Conservation (phyloP, 2,888 invertebrate species). For the Drosophila prolongata region DNA sequence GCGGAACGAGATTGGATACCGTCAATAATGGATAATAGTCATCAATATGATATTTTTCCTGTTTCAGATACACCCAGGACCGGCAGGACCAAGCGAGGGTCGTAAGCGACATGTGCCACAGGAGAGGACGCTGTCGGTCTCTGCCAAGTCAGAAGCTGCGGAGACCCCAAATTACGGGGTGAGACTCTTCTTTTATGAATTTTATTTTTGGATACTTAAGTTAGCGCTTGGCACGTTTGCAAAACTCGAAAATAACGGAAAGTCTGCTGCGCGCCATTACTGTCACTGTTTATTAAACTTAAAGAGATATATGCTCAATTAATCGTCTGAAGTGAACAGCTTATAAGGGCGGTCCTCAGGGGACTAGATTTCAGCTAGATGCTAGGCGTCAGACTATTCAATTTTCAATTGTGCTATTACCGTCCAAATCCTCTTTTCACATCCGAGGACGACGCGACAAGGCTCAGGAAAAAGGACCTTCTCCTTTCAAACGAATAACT, state of each 20-base stretch:
- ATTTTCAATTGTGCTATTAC: constrained; percentile 18
- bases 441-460: constrained; percentile 1
- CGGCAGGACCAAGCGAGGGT: constrained; percentile 9
- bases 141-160: constrained; percentile 64
- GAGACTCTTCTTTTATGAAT: not conserved
- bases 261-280: not conserved
- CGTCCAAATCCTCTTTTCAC: not conserved
- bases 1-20: constrained; percentile 26
- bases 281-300: constrained; percentile 44
- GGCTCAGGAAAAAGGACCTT: constrained; percentile 1
- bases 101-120: constrained; percentile 24
- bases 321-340: constrained; percentile 5
- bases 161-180: constrained; percentile 7
- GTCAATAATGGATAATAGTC: constrained; percentile 36
- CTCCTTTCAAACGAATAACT: constrained; percentile 20
- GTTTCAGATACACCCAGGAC: constrained; percentile 11
- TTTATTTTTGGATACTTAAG: constrained; percentile 25
- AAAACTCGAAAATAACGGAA: not conserved
- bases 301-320: constrained; percentile 52
- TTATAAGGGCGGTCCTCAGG: not conserved
- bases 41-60: constrained; percentile 24
- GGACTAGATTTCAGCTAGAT: not conserved
- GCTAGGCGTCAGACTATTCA: constrained; percentile 2
- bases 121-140: constrained; percentile 68
- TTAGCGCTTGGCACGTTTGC: constrained; percentile 1